These are phyloP conservation scores for Callocephalon fimbriatum DNA, from an alignment of 2,113 vertebrate species.

Conservation along the genomic window DNA sequence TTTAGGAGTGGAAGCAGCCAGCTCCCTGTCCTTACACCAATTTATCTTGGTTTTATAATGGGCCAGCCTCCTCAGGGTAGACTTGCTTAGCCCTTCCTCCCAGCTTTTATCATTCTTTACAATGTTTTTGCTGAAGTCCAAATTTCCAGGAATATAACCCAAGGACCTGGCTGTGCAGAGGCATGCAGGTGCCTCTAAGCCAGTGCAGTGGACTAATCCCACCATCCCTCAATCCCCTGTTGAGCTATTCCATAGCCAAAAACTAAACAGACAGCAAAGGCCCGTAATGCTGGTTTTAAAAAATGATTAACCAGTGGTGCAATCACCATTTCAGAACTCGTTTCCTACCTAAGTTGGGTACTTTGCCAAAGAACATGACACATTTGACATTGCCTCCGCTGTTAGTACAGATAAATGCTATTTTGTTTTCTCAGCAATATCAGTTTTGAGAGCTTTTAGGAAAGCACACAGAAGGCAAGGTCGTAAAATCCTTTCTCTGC, in stretches of 20 bases:
- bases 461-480: conserved; percentile 3
- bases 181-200: background rate
- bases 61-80: background rate
- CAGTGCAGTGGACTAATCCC: background rate
- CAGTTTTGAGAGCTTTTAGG: conserved; percentile 20
- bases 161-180: background rate
- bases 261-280: background rate
- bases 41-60: background rate
- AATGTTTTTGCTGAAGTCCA: background rate
- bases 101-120: background rate
- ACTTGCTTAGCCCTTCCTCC: background rate
- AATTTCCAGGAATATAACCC: background rate
- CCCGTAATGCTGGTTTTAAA: background rate
- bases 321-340: conserved; percentile 34
- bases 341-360: conserved; percentile 14
- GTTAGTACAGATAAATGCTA: conserved; percentile 22
- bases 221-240: background rate
- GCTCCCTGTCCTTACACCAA: background rate
- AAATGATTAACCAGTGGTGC: conserved; percentile 45
- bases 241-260: background rate
- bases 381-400: background rate
- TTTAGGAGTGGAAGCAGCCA: background rate
- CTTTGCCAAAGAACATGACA: conserved; percentile 48
- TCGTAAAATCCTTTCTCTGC: conserved; percentile 37
- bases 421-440: conserved; percentile 26